phyloP scores from a whole-genome alignment of 2,797 vertebrate species.

The Danio aesculapii region DNA sequence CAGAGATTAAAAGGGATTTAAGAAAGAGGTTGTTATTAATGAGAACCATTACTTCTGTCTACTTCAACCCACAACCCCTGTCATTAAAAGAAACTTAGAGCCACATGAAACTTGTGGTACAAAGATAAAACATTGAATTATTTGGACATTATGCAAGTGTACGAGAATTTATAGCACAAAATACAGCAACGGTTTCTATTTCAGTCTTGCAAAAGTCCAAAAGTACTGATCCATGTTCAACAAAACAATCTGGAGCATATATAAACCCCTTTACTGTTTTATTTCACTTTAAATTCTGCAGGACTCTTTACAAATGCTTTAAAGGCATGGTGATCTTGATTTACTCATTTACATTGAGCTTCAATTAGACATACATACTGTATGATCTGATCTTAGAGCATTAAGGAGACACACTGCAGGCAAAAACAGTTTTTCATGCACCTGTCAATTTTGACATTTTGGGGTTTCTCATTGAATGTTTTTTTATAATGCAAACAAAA shows the following conservation, averaged over 20 bases:
- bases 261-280: background rate
- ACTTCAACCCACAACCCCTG: conserved; percentile 38
- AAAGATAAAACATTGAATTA: conserved; percentile 16
- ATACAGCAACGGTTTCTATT: conserved; percentile 4
- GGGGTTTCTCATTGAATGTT: no score
- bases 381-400: background rate
- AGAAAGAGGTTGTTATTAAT: conserved; percentile 63
- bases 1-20: conserved; percentile 65
- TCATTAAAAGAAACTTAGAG: conserved; percentile 39
- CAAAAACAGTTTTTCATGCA: no score
- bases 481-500: no score
- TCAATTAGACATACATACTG: background rate
- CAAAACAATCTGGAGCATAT: background rate
- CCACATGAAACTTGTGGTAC: conserved; percentile 24
- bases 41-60: conserved; percentile 57
- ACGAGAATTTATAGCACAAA: background rate
- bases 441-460: no score
- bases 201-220: background rate
- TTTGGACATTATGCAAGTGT: conserved; percentile 3
- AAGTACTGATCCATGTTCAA: conserved; percentile 7
- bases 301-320: background rate
- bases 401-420: background rate
- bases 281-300: background rate
- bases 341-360: background rate
- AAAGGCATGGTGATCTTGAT: background rate